A percentile compares a stretch with the other conserved stretches of the same genome.
phyloP scores from a whole-genome alignment of 2,888 invertebrate genomes.

The Polydrusus tereticollis region DNA sequence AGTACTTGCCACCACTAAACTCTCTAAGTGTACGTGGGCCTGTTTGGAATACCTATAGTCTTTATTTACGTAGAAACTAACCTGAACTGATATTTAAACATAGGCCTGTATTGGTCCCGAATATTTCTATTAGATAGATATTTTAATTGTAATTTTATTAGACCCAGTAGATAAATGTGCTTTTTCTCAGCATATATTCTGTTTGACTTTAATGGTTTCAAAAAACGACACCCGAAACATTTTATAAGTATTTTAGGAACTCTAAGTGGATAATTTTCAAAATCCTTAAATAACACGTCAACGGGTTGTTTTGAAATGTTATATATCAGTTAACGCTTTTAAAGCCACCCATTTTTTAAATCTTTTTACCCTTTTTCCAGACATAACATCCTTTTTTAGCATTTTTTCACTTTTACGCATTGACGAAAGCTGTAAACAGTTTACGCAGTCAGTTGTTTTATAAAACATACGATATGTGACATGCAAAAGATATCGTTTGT shows the following conservation, averaged over 20 bases:
- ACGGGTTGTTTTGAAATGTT: constrained; percentile 45
- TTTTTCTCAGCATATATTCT: not conserved
- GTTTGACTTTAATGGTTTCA: not conserved
- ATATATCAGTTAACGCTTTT: constrained; percentile 59
- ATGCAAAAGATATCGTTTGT: constrained; percentile 53
- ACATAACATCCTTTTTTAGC: constrained; percentile 62
- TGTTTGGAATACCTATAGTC: too few relatives aligned
- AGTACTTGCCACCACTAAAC: too few relatives aligned
- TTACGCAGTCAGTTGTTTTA: constrained; percentile 48
- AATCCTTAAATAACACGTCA: constrained; percentile 36
- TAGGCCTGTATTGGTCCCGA: too few relatives aligned
- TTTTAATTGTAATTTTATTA: too few relatives aligned
- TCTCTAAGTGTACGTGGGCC: too few relatives aligned
- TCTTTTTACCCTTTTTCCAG: constrained; percentile 60
- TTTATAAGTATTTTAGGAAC: constrained; percentile 20
- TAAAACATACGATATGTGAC: constrained; percentile 52
- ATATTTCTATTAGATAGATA: too few relatives aligned
- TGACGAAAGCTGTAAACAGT: constrained; percentile 51
- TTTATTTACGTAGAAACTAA: too few relatives aligned
- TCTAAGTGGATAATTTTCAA: constrained; percentile 38
- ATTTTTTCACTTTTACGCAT: constrained; percentile 45
- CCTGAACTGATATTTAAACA: too few relatives aligned
- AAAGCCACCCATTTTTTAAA: constrained; percentile 56
- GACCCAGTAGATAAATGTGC: too few relatives aligned
- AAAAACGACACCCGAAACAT: constrained; percentile 8